Evolutionary conservation across 2,797 vertebrate genomes (phyloP).

Genomic region (Eremophila alpestris): DNA sequence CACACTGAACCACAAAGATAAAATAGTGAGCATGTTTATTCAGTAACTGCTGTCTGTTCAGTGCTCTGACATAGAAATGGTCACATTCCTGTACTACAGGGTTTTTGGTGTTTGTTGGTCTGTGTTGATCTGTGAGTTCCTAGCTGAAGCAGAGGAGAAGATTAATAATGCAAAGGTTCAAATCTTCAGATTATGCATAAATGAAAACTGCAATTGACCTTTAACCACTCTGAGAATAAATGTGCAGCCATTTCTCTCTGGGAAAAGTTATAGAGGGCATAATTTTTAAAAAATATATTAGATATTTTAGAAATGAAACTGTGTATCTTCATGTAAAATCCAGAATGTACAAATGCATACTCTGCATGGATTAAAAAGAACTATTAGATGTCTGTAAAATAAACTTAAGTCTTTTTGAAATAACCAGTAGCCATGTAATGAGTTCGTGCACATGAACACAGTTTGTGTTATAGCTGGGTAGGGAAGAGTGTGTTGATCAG

Average conservation of each 20-base stretch:
- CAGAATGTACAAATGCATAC: not conserved
- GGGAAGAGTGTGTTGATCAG: not conserved
- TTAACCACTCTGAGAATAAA: not conserved
- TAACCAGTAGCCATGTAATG: not conserved
- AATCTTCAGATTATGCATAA: not conserved
- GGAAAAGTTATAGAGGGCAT: not conserved
- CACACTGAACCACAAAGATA: not conserved
- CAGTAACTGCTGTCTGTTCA: not conserved
- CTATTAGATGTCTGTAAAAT: not conserved
- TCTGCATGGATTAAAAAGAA: not conserved
- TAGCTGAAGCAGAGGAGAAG: not conserved
- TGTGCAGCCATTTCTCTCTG: not conserved
- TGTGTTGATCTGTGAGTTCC: not conserved
- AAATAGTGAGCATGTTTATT: not conserved
- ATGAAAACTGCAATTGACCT: conserved; percentile 3
- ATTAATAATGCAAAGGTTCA: conserved; percentile 8
- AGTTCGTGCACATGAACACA: not conserved
- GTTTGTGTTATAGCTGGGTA: not conserved
- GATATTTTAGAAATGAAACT: not conserved
- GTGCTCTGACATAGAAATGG: not conserved
- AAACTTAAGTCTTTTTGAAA: not conserved
- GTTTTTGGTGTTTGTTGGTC: not conserved
- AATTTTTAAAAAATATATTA: not conserved
- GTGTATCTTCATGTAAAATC: not conserved
- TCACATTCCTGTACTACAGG: not conserved